A percentile compares a stretch with the other conserved stretches of the same genome.
These are phyloP conservation scores for Callitettix versicolor DNA, from an alignment of 1,140 invertebrate genomes.

Conservation along the genomic window DNA sequence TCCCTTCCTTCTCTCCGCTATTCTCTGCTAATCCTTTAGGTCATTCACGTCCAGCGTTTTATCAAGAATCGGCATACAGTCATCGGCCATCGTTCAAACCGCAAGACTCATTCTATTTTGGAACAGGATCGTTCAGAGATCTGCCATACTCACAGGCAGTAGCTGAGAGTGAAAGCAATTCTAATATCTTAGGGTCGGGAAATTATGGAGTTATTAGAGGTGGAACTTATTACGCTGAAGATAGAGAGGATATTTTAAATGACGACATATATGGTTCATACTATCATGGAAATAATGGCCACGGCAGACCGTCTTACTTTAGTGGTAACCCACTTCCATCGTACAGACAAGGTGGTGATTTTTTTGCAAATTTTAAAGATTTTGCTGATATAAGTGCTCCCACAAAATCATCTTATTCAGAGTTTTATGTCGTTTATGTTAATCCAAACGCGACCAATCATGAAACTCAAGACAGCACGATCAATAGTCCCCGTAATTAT, in stretches of 20 bases:
- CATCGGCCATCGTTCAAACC: constrained; percentile 5
- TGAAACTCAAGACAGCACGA: constrained; percentile 15
- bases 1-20: constrained; percentile 40
- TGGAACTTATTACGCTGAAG: constrained; percentile 67
- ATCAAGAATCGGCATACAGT: constrained; percentile 15
- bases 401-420: constrained; percentile 66
- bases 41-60: constrained; percentile 20
- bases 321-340: constrained; percentile 38
- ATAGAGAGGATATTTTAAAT: constrained; percentile 35
- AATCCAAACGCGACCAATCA: constrained; percentile 50
- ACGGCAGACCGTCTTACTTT: constrained; percentile 47
- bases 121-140: constrained; percentile 32
- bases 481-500: constrained; percentile 32
- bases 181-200: constrained; percentile 61
- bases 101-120: background rate
- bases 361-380: constrained; percentile 78
- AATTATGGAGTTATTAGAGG: constrained; percentile 81
- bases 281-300: constrained; percentile 48
- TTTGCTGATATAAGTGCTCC: constrained; percentile 80
- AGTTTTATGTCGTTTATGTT: constrained; percentile 65
- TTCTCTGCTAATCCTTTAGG: constrained; percentile 25
- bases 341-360: constrained; percentile 37
- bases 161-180: constrained; percentile 11
- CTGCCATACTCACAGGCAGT: constrained; percentile 25
- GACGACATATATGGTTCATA: constrained; percentile 49